Evolutionary conservation across 1,140 invertebrate species (phyloP).

Genomic region (Eubasilissa regina): DNA sequence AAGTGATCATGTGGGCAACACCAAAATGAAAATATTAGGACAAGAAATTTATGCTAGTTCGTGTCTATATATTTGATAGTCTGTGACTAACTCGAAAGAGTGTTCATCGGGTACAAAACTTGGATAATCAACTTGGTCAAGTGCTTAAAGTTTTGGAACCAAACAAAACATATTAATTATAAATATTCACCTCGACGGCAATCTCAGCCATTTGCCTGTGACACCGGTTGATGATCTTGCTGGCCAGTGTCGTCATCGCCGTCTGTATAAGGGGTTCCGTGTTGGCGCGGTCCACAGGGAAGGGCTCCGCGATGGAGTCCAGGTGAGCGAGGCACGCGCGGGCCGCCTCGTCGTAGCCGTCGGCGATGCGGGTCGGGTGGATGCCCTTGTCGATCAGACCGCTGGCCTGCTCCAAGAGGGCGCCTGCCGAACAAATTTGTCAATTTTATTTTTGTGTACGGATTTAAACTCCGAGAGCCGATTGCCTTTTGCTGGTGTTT

Average conservation of each 20-base stretch:
- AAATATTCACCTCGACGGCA: constrained; percentile 91
- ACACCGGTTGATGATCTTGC: constrained; percentile 97
- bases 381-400: constrained; percentile 95
- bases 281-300: constrained; percentile 88
- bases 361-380: constrained; percentile 98
- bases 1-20: too few relatives aligned
- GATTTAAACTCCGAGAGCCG: too few relatives aligned
- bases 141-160: too few relatives aligned
- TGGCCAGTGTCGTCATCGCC: constrained; percentile 98
- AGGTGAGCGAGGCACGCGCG: constrained; percentile 91
- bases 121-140: too few relatives aligned
- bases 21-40: too few relatives aligned
- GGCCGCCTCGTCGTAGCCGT: constrained; percentile 98
- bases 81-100: too few relatives aligned
- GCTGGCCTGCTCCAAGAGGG: constrained; percentile 96
- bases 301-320: constrained; percentile 91
- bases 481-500: too few relatives aligned
- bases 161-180: too few relatives aligned
- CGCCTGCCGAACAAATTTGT: constrained; percentile 87
- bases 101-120: too few relatives aligned
- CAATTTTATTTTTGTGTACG: too few relatives aligned
- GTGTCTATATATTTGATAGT: too few relatives aligned
- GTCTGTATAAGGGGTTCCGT: constrained; percentile 93
- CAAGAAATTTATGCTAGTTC: too few relatives aligned
- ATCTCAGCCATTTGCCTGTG: constrained; percentile 99